These are phyloP conservation scores for Papilio demoleus DNA, from an alignment of 2,888 invertebrate species.

Conservation along the genomic window DNA sequence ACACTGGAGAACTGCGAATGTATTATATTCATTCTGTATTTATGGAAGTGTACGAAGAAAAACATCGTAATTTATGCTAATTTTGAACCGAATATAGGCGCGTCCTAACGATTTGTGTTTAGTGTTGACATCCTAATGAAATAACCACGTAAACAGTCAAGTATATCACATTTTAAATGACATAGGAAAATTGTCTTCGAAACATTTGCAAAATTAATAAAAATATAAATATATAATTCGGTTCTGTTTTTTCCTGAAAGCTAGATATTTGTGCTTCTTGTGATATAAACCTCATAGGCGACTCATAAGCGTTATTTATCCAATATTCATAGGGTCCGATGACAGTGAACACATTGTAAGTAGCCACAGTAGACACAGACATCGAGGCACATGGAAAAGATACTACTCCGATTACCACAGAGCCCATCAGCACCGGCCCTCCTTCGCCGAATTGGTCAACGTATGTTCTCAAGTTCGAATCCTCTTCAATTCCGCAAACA, in stretches of 20 bases:
- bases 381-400: conserved; percentile 57
- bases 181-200: conserved; percentile 42
- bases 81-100: conserved; percentile 61
- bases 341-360: conserved; percentile 67
- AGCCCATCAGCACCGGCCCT: conserved; percentile 58
- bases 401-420: conserved; percentile 60
- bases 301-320: conserved; percentile 56
- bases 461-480: conserved; percentile 48
- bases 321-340: conserved; percentile 64
- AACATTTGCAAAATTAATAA: conserved; percentile 51
- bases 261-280: conserved; percentile 31
- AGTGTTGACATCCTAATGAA: conserved; percentile 42
- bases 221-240: conserved; percentile 45
- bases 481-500: conserved; percentile 63
- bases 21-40: not conserved
- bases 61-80: conserved; percentile 52
- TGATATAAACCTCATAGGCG: conserved; percentile 32
- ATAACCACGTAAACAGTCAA: conserved; percentile 39
- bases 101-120: conserved; percentile 23
- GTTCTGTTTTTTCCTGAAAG: conserved; percentile 21
- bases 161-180: conserved; percentile 43
- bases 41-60: conserved; percentile 1
- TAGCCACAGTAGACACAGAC: conserved; percentile 45
- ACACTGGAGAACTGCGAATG: not conserved
- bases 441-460: conserved; percentile 62